Evolutionary conservation across 2,888 invertebrate genomes (phyloP), one percentile per base, ranked within the genome.

Genomic region (Odontomyia ornata): DNA sequence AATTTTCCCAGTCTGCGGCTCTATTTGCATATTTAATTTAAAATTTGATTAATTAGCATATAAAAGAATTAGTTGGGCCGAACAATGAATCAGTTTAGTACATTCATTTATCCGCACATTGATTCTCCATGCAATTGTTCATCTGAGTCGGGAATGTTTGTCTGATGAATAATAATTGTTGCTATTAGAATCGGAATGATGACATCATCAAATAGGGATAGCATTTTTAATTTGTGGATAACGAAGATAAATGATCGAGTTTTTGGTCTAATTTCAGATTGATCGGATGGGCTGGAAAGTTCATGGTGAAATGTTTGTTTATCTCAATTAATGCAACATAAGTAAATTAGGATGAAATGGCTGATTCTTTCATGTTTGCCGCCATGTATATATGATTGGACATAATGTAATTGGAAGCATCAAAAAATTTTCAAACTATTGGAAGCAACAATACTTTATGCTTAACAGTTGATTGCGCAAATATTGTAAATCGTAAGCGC

Each of bases 1-100:
- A 77, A 78, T 78, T 78, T 78, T 60, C 73, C 75, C 57, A 60
- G 69, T 76, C 75, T 46, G 65, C 43, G 75, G 76, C 52, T 78
- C 78, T 78, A 78, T 78, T 78, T 78, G 75, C 76, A 78, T 78
- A 78, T 78, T 78, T 78, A 78, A 78, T 78, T 78, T 76, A 73
- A 62, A 47, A 69, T 78, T 78, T 75, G 73, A 73, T 73, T 73
- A 73, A 73, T 73, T 60, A 52, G 72, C 72, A 72, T 73, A 73
- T 73, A 73, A 73, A 73, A 15, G 73, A 73, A 73, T 73, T 73
- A 73, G 73, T 23, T 73, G 60, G 57, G 30, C 57, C 56, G 28
- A 56, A 72, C 57, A 56, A 56, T 56, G 72, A 47, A 25, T 69
- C 69, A 25, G 69, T 15, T 69, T 23, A 47, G 25, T 69, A 25